Percentiles rank a stretch among this genome's conserved stretches.
phyloP scores from a whole-genome alignment of 2,888 invertebrate genomes.

The Polyommatus iphigenia region DNA sequence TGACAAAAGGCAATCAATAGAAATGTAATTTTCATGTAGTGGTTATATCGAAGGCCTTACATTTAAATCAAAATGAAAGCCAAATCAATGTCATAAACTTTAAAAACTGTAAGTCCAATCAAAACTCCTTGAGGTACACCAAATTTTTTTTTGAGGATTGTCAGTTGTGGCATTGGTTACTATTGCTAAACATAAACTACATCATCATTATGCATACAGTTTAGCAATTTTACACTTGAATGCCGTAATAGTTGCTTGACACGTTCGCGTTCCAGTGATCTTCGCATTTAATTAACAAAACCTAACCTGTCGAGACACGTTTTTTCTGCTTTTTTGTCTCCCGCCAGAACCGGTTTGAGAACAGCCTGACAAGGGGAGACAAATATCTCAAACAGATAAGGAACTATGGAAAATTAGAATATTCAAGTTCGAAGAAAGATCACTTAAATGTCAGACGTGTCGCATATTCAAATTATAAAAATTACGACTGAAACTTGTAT shows the following conservation, averaged over 20 bases:
- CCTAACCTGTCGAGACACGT: slow-evolving; percentile 12
- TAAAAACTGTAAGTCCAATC: too few relatives aligned
- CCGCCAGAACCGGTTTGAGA: slow-evolving; percentile 11
- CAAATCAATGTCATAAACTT: too few relatives aligned
- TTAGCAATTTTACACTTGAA: not conserved
- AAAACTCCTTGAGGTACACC: not conserved
- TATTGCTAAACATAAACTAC: not conserved
- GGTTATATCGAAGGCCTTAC: not conserved
- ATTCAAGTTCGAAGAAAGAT: not conserved
- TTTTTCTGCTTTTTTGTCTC: not conserved
- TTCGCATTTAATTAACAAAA: slow-evolving; percentile 24
- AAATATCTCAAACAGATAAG: not conserved
- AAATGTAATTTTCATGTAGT: not conserved
- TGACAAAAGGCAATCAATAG: not conserved
- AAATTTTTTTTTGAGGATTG: not conserved
- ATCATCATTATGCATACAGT: not conserved
- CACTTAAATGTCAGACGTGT: not conserved
- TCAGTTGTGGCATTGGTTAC: not conserved
- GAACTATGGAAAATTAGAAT: not conserved
- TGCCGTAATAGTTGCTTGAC: not conserved
- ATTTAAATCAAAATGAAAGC: slow-evolving; percentile 3
- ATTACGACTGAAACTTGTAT: not conserved
- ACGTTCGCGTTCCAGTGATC: slow-evolving; percentile 3
- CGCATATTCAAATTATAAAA: not conserved
- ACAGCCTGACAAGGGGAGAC: not conserved